A percentile compares a stretch with the other conserved stretches of the same genome.
Evolutionary conservation across 2,113 vertebrate genomes (phyloP).

Genomic region (Heptranchias perlo): DNA sequence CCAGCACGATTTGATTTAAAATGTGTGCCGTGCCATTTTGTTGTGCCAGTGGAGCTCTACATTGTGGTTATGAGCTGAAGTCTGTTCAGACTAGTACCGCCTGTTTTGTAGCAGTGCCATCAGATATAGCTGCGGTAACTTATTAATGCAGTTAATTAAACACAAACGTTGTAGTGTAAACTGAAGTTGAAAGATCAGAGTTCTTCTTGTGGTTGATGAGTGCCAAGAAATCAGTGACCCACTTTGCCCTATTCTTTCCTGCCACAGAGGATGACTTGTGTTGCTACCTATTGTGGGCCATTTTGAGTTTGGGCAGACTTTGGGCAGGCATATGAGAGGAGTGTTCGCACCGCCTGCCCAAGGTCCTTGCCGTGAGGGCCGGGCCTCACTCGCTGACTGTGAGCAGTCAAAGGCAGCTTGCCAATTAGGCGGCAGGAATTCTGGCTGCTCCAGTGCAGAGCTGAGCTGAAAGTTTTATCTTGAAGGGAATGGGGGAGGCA

Average conservation of each 20-base stretch:
- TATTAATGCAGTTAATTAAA: not conserved
- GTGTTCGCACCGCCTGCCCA: not conserved
- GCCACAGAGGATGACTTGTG: not conserved
- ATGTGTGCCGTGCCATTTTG: not conserved
- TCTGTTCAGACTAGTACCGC: not conserved
- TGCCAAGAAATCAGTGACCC: not conserved
- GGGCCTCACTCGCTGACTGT: not conserved
- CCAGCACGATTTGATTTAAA: not conserved
- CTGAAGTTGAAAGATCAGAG: not conserved
- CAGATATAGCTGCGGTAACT: not conserved
- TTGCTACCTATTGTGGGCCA: not conserved
- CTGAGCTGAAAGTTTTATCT: too few species aligned
- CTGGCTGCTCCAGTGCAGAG: too few species aligned
- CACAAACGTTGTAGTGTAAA: not conserved
- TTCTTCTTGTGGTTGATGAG: not conserved
- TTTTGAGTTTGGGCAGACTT: not conserved
- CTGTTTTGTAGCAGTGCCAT: not conserved
- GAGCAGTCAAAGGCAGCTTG: not conserved
- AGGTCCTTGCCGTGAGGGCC: not conserved
- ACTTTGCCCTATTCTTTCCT: not conserved
- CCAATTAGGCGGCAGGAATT: not conserved
- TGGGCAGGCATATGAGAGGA: not conserved
- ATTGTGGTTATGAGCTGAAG: not conserved
- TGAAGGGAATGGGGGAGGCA: too few species aligned
- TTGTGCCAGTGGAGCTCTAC: not conserved